Conservation (phyloP, 2,113 vertebrate species). For the Scatophagus argus region DNA sequence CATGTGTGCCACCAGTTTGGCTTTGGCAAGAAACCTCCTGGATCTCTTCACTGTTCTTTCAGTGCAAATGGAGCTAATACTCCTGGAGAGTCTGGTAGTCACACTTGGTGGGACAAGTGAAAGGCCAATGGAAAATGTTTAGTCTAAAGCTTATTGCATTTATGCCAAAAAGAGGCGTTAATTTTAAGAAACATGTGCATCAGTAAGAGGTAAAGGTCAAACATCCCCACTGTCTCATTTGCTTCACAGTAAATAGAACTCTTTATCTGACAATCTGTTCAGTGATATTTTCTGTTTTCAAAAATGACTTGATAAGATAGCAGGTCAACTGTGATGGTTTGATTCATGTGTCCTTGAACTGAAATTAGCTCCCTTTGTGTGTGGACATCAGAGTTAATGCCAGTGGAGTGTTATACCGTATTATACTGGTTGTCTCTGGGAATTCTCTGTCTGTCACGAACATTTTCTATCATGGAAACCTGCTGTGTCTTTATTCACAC, state of each 20-base stretch:
- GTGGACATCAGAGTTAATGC: too few relatives aligned
- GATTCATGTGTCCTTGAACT: background rate
- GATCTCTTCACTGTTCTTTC: conserved; percentile 16
- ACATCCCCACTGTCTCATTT: background rate
- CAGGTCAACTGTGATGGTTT: too few relatives aligned
- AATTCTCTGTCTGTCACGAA: background rate
- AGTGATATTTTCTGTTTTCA: background rate
- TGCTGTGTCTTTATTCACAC: background rate
- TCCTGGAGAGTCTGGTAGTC: conserved; percentile 46
- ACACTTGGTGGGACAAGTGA: conserved; percentile 26
- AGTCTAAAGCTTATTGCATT: background rate
- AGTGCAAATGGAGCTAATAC: conserved; percentile 32
- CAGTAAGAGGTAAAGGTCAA: background rate
- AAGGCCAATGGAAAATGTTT: conserved; percentile 22
- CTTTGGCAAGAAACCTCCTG: conserved; percentile 8
- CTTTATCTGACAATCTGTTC: background rate
- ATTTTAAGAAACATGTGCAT: background rate
- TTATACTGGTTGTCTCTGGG: background rate
- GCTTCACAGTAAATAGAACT: background rate
- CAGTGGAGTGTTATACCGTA: background rate
- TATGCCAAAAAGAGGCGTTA: background rate
- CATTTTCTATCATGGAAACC: background rate
- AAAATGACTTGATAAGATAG: background rate
- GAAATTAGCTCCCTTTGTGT: background rate
- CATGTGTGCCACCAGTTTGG: conserved; percentile 21